These are phyloP conservation scores for Harpalus rubripes DNA, from an alignment of 2,888 invertebrate species.

Conservation along the genomic window DNA sequence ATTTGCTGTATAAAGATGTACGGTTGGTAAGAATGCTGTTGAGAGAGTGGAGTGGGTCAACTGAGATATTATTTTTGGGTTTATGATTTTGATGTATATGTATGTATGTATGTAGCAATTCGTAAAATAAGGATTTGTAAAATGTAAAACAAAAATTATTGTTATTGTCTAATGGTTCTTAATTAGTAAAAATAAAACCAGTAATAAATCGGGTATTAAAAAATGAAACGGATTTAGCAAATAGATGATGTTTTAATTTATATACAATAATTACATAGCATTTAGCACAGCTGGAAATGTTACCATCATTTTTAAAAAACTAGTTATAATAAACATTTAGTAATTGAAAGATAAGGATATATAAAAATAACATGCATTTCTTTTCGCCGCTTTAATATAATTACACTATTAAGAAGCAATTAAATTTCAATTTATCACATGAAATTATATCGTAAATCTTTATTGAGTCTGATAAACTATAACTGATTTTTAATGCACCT, in stretches of 20 bases:
- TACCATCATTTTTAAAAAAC: background rate
- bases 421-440: slow-evolving; percentile 21
- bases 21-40: too few species aligned
- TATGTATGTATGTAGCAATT: too few species aligned
- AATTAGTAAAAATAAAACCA: too few species aligned
- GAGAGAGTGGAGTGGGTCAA: too few species aligned
- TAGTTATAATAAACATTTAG: slow-evolving; percentile 18
- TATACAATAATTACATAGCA: slow-evolving; percentile 48
- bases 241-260: slow-evolving; percentile 31
- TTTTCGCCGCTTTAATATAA: slow-evolving; percentile 3
- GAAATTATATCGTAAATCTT: background rate
- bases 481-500: too few species aligned
- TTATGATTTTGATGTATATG: too few species aligned
- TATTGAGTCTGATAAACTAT: slow-evolving; percentile 5
- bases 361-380: slow-evolving; percentile 27
- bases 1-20: too few species aligned
- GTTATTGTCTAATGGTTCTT: too few species aligned
- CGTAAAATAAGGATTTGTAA: too few species aligned
- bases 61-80: too few species aligned
- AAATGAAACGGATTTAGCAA: background rate
- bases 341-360: slow-evolving; percentile 28
- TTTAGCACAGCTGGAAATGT: slow-evolving; percentile 18
- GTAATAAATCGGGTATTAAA: too few species aligned
- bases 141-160: too few species aligned
- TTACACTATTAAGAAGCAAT: slow-evolving; percentile 21